phyloP scores from a whole-genome alignment of 2,888 invertebrate genomes.

The Meiosimyza decipiens region DNA sequence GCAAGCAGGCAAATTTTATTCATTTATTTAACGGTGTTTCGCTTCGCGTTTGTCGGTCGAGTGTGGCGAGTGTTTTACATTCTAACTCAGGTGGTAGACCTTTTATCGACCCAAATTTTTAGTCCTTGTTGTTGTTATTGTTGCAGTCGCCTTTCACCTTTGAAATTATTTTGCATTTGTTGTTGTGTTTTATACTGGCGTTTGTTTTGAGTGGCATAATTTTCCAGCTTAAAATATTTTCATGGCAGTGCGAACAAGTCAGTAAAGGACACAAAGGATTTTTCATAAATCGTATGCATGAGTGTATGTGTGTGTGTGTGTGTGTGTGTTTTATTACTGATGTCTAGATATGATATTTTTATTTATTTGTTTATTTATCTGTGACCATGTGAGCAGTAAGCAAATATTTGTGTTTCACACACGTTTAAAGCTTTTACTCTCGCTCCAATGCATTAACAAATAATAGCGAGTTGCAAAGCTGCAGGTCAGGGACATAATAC shows the following conservation, averaged over 20 bases:
- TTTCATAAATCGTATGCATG: not conserved
- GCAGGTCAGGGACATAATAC: too few species aligned
- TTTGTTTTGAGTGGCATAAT: not conserved
- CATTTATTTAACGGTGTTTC: conserved; percentile 4
- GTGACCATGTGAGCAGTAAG: too few species aligned
- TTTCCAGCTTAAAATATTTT: not conserved
- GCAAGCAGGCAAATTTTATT: not conserved
- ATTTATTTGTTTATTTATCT: too few species aligned
- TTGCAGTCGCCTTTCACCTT: not conserved
- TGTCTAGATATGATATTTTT: too few species aligned
- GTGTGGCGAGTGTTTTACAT: not conserved
- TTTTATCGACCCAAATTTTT: conserved; percentile 30
- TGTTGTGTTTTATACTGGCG: not conserved
- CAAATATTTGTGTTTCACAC: too few species aligned
- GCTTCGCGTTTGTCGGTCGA: not conserved
- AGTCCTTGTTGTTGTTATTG: not conserved
- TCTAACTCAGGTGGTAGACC: conserved; percentile 26
- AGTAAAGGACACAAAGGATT: not conserved
- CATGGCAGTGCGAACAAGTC: not conserved
- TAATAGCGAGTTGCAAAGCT: too few species aligned
- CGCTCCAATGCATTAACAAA: too few species aligned
- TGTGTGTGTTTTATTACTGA: too few species aligned
- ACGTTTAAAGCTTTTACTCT: too few species aligned
- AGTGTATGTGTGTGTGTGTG: not conserved
- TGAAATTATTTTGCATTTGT: conserved; percentile 6